These are phyloP conservation scores for Phymanthus crucifer DNA, from an alignment of 92 coral and sea anemone genomes.

Conservation along the genomic window DNA sequence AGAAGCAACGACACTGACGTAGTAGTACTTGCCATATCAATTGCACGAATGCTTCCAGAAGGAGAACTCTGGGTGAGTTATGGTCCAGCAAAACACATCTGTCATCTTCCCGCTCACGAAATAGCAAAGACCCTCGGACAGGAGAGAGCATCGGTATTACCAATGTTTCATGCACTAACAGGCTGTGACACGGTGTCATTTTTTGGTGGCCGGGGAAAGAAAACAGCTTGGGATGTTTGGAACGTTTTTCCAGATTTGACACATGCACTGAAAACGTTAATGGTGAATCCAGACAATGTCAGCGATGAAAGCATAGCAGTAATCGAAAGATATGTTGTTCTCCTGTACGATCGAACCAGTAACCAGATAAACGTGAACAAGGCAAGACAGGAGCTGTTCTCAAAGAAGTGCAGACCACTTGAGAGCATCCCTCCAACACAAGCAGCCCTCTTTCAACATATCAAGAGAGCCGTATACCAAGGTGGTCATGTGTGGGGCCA, in stretches of 20 bases:
- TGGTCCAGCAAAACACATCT: conserved; percentile 36
- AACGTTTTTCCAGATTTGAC: conserved; percentile 34
- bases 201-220: conserved; percentile 42
- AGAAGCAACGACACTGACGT: conserved; percentile 54
- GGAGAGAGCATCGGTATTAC: conserved; percentile 17
- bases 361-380: conserved; percentile 34
- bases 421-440: conserved; percentile 44
- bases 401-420: conserved; percentile 26
- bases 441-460: conserved; percentile 44
- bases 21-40: conserved; percentile 50
- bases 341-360: conserved; percentile 46
- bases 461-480: conserved; percentile 53
- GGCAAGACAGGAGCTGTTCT: conserved; percentile 46
- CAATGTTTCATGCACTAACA: conserved; percentile 34
- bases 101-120: conserved; percentile 31
- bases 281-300: neutral
- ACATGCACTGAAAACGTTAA: conserved; percentile 6
- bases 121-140: conserved; percentile 32
- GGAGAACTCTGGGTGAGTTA: conserved; percentile 49
- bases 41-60: conserved; percentile 10
- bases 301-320: conserved; percentile 35
- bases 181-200: conserved; percentile 64
- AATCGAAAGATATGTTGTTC: conserved; percentile 44
- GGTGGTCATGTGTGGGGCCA: conserved; percentile 23
- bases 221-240: conserved; percentile 37